Evolutionary conservation across 1,140 invertebrate genomes (phyloP).

Genomic region (Drosophila teissieri): DNA sequence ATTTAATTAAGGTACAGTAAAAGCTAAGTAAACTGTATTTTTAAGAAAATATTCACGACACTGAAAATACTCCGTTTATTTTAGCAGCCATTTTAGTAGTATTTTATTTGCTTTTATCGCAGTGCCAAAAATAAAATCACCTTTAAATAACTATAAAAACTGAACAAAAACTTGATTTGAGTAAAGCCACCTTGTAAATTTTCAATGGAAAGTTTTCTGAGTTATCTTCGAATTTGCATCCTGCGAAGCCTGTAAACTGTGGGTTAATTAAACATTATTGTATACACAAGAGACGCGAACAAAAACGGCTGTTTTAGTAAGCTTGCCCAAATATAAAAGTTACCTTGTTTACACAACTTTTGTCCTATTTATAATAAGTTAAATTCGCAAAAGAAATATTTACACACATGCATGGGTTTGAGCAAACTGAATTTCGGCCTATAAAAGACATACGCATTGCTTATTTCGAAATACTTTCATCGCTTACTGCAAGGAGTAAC

Average conservation of each 20-base stretch:
- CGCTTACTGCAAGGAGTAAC: not conserved
- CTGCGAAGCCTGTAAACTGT: not conserved
- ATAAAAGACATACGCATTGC: conserved; percentile 4
- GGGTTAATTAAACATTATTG: conserved; percentile 3
- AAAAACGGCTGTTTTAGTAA: conserved; percentile 26
- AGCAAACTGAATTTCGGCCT: conserved; percentile 8
- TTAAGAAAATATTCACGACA: too few species aligned
- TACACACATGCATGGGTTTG: conserved; percentile 14
- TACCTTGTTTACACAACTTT: conserved; percentile 16
- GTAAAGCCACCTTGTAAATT: not conserved
- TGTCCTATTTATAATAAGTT: conserved; percentile 14
- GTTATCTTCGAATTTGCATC: not conserved
- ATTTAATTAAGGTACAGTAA: too few species aligned
- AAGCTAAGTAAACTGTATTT: too few species aligned
- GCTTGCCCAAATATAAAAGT: conserved; percentile 23
- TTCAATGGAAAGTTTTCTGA: not conserved
- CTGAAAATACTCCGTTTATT: too few species aligned
- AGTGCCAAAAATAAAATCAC: too few species aligned
- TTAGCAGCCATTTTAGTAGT: too few species aligned
- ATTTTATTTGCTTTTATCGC: too few species aligned
- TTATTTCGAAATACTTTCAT: not conserved
- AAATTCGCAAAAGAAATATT: conserved; percentile 13
- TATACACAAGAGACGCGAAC: conserved; percentile 15
- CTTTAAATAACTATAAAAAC: too few species aligned
- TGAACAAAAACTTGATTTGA: too few species aligned